phyloP scores from a whole-genome alignment of 2,113 vertebrate species.

The Chelonoidis abingdonii region DNA sequence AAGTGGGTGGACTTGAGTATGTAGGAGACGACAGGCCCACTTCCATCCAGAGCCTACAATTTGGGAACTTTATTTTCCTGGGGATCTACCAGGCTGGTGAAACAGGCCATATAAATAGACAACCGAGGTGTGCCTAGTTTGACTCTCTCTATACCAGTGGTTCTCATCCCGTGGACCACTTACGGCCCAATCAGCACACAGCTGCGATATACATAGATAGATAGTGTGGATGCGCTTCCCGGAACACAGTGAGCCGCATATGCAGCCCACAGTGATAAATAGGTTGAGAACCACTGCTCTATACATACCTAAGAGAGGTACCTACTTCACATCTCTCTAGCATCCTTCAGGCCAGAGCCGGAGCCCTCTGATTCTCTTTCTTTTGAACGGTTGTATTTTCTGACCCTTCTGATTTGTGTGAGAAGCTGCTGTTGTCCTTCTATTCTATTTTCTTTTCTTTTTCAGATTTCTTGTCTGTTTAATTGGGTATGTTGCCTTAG shows the following conservation, averaged over 20 bases:
- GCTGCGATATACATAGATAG: too few relatives aligned
- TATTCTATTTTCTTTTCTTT: constrained; percentile 14
- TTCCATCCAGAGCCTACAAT: not conserved
- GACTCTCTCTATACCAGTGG: not conserved
- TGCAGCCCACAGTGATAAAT: not conserved
- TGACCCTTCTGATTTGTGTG: not conserved
- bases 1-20: not conserved
- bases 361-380: not conserved
- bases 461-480: constrained; percentile 3
- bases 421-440: not conserved
- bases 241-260: too few relatives aligned
- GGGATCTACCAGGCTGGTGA: not conserved
- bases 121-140: not conserved
- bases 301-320: not conserved
- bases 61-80: not conserved
- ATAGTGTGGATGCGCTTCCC: too few relatives aligned
- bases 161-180: too few relatives aligned
- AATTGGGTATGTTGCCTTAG: not conserved
- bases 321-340: not conserved
- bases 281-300: not conserved
- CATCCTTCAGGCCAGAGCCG: not conserved
- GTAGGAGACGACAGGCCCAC: not conserved
- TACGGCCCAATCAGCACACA: too few relatives aligned
- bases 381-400: not conserved
- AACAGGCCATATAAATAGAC: not conserved